Evolutionary conservation across 2,888 invertebrate species (phyloP), one percentile per base, ranked within the genome.

Genomic region (Xiphydria camelus): DNA sequence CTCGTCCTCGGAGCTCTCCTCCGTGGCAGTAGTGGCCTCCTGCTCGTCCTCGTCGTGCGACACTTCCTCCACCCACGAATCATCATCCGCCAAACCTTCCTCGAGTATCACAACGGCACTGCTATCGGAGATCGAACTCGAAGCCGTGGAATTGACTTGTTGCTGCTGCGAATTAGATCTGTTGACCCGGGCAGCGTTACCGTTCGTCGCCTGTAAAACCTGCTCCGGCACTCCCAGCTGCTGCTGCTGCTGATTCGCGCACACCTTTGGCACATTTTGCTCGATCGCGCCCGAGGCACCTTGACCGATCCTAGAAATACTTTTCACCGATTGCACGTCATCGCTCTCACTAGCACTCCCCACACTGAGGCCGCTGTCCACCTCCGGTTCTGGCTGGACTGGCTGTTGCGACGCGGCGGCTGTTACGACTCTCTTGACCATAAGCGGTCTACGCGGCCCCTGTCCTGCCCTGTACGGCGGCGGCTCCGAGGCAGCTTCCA

Each of bases 31-130:
- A n/a, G 82, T 83, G 52, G 78, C 82, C 34, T 79, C 79, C 36
- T 79, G 77, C 20, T 82, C 82, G 59, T 88, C 88, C 56, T 88
- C 88, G 65, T 88, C 88, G 72, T 88, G 86, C 62, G 89, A 89
- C 52, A 89, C 81, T 73, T 92, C 91, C 76, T 92, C 92, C 53
- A 92, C 91, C 92, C 92, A 92, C 50, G 91, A 91, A 73, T 93
- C 92, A 76, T 92, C 91, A 69, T 92, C 92, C 38, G 92, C 91
- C 45, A 91, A 78, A 53, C 91, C 91, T 77, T 92, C 91, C 76
- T 91, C 91, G 54, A 91, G 82, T 63, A 86, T 86, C 51, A 87
- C 83, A 41, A 85, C 84, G 38, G 86, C 19, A 18, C 15, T 34
- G 15, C 4, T 34, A n/a, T n/a, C n/a, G n/a, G 53, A 58, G 18